These are phyloP conservation scores for Anarsia innoxiella DNA, from an alignment of 2,888 invertebrate genomes.

Conservation along the genomic window DNA sequence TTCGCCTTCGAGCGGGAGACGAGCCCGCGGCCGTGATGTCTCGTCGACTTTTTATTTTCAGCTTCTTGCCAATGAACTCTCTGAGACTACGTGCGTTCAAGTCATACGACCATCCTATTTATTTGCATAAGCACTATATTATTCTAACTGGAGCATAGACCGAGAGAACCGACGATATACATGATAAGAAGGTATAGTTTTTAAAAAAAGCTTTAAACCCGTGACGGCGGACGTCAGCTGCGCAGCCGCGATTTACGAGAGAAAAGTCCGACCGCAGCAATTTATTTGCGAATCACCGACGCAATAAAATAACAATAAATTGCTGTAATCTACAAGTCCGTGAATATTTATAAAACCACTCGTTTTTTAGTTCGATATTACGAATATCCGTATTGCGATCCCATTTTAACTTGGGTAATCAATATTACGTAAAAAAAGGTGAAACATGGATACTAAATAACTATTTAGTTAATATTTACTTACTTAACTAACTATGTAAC, in stretches of 20 bases:
- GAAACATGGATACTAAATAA: no score
- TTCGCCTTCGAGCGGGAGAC: constrained; percentile 20
- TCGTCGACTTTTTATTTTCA: constrained; percentile 42
- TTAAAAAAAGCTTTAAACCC: constrained; percentile 15
- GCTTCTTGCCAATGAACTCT: constrained; percentile 40
- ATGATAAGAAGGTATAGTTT: constrained; percentile 15
- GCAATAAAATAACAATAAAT: constrained; percentile 14
- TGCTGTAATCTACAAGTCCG: constrained; percentile 5
- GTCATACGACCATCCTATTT: no score
- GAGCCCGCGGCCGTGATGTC: constrained; percentile 26
- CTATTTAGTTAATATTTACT: no score
- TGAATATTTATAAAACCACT: neutral
- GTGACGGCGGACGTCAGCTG: constrained; percentile 20
- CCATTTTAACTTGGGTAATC: no score
- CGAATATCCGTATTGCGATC: no score
- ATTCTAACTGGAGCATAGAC: constrained; percentile 5
- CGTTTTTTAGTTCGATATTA: no score
- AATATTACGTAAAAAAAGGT: no score
- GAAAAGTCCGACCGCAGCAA: constrained; percentile 17
- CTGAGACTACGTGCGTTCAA: constrained; percentile 13
- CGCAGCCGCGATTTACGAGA: constrained; percentile 18
- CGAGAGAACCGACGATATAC: constrained; percentile 10
- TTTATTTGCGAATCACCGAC: constrained; percentile 18
- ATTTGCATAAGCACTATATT: constrained; percentile 2
- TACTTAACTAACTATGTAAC: no score